phyloP scores from a whole-genome alignment of 2,888 invertebrate genomes.

The Pyrrhosoma nymphula region DNA sequence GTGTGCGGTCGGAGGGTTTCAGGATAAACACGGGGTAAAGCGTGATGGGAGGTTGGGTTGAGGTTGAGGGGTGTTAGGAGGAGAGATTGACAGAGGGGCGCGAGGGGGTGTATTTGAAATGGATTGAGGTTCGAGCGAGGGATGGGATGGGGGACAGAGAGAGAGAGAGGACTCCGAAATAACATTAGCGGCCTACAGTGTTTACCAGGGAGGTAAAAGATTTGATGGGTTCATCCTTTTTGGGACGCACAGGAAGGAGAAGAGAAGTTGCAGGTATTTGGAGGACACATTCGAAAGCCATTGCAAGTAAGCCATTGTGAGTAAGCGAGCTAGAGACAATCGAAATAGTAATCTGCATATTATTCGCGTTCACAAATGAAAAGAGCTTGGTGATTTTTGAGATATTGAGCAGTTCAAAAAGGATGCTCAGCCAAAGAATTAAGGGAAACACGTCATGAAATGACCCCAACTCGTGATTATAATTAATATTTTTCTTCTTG shows the following conservation, averaged over 20 bases:
- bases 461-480: too few species aligned
- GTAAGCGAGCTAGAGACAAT: background rate
- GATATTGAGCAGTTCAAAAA: too few species aligned
- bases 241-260: background rate
- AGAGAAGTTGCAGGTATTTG: background rate
- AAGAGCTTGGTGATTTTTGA: too few species aligned
- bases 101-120: background rate
- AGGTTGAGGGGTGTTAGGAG: background rate
- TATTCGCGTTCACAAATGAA: too few species aligned
- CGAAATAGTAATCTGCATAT: too few species aligned
- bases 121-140: background rate
- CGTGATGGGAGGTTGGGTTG: background rate
- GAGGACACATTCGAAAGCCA: background rate
- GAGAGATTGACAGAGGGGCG: background rate
- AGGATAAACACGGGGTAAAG: slow-evolving; percentile 15
- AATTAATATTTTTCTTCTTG: too few species aligned
- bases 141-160: background rate
- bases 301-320: background rate
- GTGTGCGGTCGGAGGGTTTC: slow-evolving; percentile 30
- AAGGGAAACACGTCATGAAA: too few species aligned
- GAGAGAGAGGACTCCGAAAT: background rate
- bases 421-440: too few species aligned
- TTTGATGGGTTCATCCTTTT: background rate
- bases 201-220: background rate
- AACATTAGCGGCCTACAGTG: slow-evolving; percentile 36